phyloP scores from a whole-genome alignment of 2,797 vertebrate genomes.

The Ctenopoma kingsleyae region DNA sequence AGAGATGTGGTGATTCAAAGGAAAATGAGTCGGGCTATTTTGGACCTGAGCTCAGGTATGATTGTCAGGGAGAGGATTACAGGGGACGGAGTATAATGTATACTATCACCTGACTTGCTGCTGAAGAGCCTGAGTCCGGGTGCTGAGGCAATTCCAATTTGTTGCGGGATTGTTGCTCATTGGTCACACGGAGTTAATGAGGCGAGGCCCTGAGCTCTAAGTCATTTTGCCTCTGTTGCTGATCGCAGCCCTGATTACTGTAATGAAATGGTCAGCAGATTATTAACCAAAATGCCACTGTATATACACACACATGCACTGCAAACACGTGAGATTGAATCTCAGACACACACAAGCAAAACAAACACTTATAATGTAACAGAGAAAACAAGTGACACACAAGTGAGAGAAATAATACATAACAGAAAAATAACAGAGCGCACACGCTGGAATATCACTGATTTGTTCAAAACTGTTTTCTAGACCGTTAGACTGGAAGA shows the following conservation, averaged over 20 bases:
- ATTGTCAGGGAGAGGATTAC: conserved; percentile 31
- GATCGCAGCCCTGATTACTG: conserved; percentile 89
- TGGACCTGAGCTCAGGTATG: conserved; percentile 26
- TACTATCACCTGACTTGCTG: conserved; percentile 34
- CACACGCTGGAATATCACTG: conserved; percentile 37
- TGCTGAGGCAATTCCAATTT: conserved; percentile 87
- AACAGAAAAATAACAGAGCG: conserved; percentile 42
- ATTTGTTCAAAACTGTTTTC: conserved; percentile 45
- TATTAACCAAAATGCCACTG: conserved; percentile 86
- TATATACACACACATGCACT: conserved; percentile 38
- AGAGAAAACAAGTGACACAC: conserved; percentile 31
- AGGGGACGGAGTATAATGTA: conserved; percentile 47
- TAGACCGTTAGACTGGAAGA: conserved; percentile 14
- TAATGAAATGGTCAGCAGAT: conserved; percentile 90
- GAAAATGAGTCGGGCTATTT: conserved; percentile 25
- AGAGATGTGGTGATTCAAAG: not conserved
- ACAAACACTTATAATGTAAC: conserved; percentile 40
- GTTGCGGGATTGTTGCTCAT: conserved; percentile 78
- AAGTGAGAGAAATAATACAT: conserved; percentile 41
- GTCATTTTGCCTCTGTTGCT: conserved; percentile 87
- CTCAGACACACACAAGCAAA: conserved; percentile 38
- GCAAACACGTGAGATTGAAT: conserved; percentile 13
- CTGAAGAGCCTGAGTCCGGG: conserved; percentile 48
- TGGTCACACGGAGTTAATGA: conserved; percentile 88
- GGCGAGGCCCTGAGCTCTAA: conserved; percentile 85